Evolutionary conservation across 2,113 vertebrate species (phyloP).

Genomic region (Holacanthus passer): DNA sequence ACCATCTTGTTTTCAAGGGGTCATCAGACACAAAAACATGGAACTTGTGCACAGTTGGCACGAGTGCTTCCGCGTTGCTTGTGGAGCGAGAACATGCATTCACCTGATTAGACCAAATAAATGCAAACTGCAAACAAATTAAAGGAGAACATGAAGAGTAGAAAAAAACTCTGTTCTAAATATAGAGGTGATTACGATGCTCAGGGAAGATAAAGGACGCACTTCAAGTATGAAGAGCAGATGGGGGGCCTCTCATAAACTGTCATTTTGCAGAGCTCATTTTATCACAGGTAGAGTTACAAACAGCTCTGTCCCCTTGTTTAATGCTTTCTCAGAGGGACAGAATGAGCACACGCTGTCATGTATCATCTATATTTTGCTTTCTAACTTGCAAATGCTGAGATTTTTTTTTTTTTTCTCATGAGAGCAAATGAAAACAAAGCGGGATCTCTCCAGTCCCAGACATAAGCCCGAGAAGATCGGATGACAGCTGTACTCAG

Average conservation of each 20-base stretch:
- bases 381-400: constrained; percentile 17
- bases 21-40: neutral
- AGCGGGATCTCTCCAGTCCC: constrained; percentile 32
- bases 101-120: neutral
- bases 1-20: neutral
- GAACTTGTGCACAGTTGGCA: neutral
- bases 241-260: constrained; percentile 31
- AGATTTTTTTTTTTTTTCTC: constrained; percentile 1
- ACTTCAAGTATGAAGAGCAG: constrained; percentile 26
- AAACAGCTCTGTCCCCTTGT: constrained; percentile 32
- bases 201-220: constrained; percentile 39
- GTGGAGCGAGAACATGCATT: neutral
- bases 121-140: neutral
- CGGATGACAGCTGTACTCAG: constrained; percentile 22
- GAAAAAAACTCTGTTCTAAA: constrained; percentile 31
- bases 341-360: constrained; percentile 53
- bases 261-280: constrained; percentile 39
- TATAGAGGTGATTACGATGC: constrained; percentile 45
- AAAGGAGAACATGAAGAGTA: neutral
- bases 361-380: constrained; percentile 34
- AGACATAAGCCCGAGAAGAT: constrained; percentile 11
- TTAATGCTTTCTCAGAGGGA: constrained; percentile 44
- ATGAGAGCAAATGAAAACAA: constrained; percentile 19
- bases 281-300: constrained; percentile 44
- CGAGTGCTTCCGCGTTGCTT: neutral